Evolutionary conservation across 2,888 invertebrate genomes (phyloP).

Genomic region (Lasioglossum marginatum): DNA sequence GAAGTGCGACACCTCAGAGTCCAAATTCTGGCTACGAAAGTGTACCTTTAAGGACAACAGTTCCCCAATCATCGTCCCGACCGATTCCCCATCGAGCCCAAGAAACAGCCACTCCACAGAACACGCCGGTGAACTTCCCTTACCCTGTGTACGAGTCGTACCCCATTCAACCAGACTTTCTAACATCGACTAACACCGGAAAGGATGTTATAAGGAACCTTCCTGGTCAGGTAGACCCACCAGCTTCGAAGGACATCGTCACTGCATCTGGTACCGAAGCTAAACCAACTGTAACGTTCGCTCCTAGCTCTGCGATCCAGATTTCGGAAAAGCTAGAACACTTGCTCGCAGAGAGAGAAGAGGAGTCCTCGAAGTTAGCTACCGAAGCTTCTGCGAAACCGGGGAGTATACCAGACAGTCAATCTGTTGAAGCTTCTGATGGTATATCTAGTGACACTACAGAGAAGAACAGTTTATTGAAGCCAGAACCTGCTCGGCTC

Average conservation of each 20-base stretch:
- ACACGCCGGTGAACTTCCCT: conserved; percentile 79
- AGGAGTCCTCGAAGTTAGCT: conserved; percentile 54
- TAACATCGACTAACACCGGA: conserved; percentile 14
- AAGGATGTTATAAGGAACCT: conserved; percentile 15
- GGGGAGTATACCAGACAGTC: not conserved
- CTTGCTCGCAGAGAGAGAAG: conserved; percentile 76
- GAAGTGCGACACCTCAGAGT: conserved; percentile 43
- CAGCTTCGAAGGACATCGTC: conserved; percentile 7
- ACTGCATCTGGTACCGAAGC: not conserved
- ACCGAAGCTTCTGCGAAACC: conserved; percentile 1
- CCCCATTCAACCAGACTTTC: conserved; percentile 51
- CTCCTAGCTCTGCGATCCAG: conserved; percentile 77
- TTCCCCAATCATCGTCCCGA: conserved; percentile 65
- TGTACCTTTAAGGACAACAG: conserved; percentile 11
- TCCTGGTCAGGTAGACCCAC: conserved; percentile 3
- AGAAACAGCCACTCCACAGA: conserved; percentile 81
- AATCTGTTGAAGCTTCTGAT: conserved; percentile 2
- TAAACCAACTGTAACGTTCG: conserved; percentile 64
- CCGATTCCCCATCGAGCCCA: conserved; percentile 74
- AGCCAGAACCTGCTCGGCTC: conserved; percentile 40
- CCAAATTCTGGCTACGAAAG: conserved; percentile 50
- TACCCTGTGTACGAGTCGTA: conserved; percentile 73
- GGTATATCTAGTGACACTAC: conserved; percentile 50
- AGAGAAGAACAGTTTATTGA: conserved; percentile 68
- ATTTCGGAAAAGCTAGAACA: conserved; percentile 80